A percentile compares a stretch with the other conserved stretches of the same genome.
Conservation (phyloP, 2,888 invertebrate species). For the Erebia aethiops region DNA sequence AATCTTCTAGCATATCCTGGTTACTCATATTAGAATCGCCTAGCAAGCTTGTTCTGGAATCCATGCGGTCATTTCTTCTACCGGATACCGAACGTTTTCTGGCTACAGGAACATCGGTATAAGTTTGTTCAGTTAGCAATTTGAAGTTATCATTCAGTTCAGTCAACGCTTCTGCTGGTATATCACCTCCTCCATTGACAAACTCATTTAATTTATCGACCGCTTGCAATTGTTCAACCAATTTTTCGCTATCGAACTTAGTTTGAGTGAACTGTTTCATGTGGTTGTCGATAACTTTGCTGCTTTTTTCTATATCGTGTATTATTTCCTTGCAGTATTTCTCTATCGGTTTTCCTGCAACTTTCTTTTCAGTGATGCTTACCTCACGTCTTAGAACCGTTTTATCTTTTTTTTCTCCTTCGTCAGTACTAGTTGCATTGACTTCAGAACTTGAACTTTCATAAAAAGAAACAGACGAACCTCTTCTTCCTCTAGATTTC, state of each 20-base stretch:
- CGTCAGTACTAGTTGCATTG: slow-evolving; percentile 47
- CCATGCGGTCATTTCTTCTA: slow-evolving; percentile 53
- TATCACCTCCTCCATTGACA: slow-evolving; percentile 62
- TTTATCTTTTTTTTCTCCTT: slow-evolving; percentile 45
- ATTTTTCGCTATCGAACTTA: slow-evolving; percentile 72
- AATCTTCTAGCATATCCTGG: slow-evolving; percentile 71
- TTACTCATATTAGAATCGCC: slow-evolving; percentile 70
- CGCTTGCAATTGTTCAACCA: slow-evolving; percentile 75
- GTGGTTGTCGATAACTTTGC: slow-evolving; percentile 77
- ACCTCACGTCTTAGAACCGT: slow-evolving; percentile 53
- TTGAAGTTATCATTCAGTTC: slow-evolving; percentile 76
- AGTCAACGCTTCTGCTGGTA: slow-evolving; percentile 60
- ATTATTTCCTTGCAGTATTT: slow-evolving; percentile 75
- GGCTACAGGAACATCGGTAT: slow-evolving; percentile 51
- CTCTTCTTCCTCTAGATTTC: slow-evolving; percentile 66
- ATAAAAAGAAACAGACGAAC: slow-evolving; percentile 66
- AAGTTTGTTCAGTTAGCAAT: slow-evolving; percentile 65
- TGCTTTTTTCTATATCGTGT: slow-evolving; percentile 72
- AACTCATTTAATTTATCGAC: slow-evolving; percentile 79
- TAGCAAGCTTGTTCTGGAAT: slow-evolving; percentile 56
- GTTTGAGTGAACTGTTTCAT: slow-evolving; percentile 73
- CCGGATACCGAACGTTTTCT: slow-evolving; percentile 67
- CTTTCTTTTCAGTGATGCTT: slow-evolving; percentile 54
- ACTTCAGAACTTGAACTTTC: slow-evolving; percentile 55
- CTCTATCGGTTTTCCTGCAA: slow-evolving; percentile 63